A percentile compares a stretch with the other conserved stretches of the same genome.
Evolutionary conservation across 1,140 invertebrate genomes (phyloP).

Genomic region (Meloidogyne floridensis): DNA sequence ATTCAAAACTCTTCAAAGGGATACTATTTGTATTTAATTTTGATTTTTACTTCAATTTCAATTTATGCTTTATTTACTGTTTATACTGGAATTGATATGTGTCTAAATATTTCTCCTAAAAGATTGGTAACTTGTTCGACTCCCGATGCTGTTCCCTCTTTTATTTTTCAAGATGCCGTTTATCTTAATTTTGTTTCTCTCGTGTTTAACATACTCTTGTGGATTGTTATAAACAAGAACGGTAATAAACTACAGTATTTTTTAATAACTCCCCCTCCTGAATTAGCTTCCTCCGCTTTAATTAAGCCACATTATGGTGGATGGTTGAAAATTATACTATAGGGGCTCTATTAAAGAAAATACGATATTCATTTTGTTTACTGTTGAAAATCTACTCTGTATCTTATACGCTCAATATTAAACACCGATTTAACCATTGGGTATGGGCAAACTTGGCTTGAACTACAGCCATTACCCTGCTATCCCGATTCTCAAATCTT

Average conservation of each 20-base stretch:
- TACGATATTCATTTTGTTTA: too few species aligned
- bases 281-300: too few species aligned
- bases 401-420: too few species aligned
- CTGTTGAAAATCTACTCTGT: too few species aligned
- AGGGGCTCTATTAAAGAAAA: too few species aligned
- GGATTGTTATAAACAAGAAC: background rate
- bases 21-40: background rate
- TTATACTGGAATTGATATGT: background rate
- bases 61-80: background rate
- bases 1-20: background rate
- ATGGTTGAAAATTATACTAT: too few species aligned
- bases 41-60: background rate
- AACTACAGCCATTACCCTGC: too few species aligned
- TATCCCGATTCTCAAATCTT: too few species aligned
- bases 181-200: constrained; percentile 13
- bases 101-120: background rate
- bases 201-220: constrained; percentile 5
- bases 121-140: constrained; percentile 9
- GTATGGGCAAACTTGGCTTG: too few species aligned
- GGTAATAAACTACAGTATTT: background rate
- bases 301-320: too few species aligned
- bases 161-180: background rate
- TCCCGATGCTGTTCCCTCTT: constrained; percentile 7
- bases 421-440: too few species aligned
- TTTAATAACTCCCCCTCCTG: too few species aligned